These are phyloP conservation scores for Asarcornis scutulata DNA, from an alignment of 2,113 vertebrate genomes.

Conservation along the genomic window DNA sequence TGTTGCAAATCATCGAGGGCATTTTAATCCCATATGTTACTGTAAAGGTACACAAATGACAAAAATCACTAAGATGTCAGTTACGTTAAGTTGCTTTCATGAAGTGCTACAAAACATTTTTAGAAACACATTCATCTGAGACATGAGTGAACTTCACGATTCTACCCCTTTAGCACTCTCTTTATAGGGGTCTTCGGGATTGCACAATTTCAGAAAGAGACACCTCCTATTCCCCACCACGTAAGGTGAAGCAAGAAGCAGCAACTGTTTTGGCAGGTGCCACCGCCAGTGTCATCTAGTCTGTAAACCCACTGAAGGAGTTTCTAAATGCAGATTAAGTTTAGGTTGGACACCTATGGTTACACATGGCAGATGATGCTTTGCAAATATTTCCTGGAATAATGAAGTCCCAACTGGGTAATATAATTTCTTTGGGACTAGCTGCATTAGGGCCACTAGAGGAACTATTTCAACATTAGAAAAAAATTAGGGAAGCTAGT, in stretches of 20 bases:
- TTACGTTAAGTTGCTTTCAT: background rate
- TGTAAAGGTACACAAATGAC: background rate
- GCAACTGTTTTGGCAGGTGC: background rate
- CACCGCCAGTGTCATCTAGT: background rate
- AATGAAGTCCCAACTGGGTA: background rate
- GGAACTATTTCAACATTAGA: background rate
- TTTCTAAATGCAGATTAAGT: background rate
- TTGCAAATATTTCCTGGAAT: background rate
- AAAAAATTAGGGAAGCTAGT: background rate
- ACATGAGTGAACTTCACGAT: background rate
- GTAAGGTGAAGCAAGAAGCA: background rate
- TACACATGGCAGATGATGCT: background rate
- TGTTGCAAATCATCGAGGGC: conserved; percentile 22
- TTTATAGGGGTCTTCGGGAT: background rate
- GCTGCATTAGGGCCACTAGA: background rate
- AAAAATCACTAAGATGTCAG: background rate
- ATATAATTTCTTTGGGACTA: background rate
- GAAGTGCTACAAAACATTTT: background rate
- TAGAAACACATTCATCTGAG: background rate
- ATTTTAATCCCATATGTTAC: background rate
- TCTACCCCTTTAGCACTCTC: background rate
- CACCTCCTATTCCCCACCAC: fast-evolving
- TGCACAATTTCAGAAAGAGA: background rate
- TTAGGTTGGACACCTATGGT: background rate
- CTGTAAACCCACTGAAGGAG: background rate